Base-by-base conservation (phyloP, 2,113 vertebrate genomes). In the Microcebus jonahi region DNA sequence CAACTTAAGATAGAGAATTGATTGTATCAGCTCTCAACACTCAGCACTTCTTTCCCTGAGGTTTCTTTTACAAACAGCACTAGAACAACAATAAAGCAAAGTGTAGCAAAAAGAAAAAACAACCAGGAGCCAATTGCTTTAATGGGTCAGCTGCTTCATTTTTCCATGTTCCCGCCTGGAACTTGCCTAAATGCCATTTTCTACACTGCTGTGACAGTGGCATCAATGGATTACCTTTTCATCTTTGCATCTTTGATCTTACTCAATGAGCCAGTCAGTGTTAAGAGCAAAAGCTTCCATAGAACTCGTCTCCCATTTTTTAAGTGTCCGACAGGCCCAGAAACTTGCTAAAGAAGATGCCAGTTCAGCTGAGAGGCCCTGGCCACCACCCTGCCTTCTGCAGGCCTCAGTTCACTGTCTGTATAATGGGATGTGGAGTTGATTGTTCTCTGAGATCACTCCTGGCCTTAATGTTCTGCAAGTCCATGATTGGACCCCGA, bases 141-240 rank as follows among this genome's bases (percentile, higher is more conserved):
- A 0, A 15, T 0, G 31, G 39, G 34, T 2, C 14, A 17, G 61
- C 42, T 67, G 61, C 88, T 67, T 77, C 50, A 1, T 23, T 15
- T n/a, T 75, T n/a, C 0, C 0, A 13, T 27, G 6, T 39, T 18
- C 27, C n/a, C 23, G 36, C 68, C 34, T 61, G 36, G 9, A 2
- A 5, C 61, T 29, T 36, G 10, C 39, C 42, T 10, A 8, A 25
- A 27, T 2, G 6, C 17, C 34, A 0, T 18, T 1, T 3, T 10
- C 0, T 21, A 0, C 1, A 3, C 2, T 34, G 7, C 1, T 20
- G 18, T 55, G 87, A 20, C 55, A 3, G 1, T 13, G 27, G 45
- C 1, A 8, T 10, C 4, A 1, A 39, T 2, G 18, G 59, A 2
- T 63, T 79, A 23, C 8, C 14, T n/a, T n/a, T 65, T 55, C 3